A percentile compares a stretch with the other conserved stretches of the same genome.
phyloP scores from a whole-genome alignment of 2,113 vertebrate species.

The Actenoides hombroni region DNA sequence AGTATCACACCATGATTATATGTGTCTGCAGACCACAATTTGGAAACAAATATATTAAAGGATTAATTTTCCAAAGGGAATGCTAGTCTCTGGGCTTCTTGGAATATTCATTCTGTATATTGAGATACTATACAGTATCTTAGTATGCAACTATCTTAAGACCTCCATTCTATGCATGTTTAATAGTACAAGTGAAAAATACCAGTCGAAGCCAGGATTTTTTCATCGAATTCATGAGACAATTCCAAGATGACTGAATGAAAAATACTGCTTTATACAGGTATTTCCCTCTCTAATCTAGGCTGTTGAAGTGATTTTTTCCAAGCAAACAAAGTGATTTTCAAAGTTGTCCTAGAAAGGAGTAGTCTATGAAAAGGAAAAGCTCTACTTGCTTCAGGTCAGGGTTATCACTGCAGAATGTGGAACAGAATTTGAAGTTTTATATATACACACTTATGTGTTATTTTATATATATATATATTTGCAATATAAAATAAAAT shows the following conservation, averaged over 20 bases:
- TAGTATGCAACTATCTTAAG: background rate
- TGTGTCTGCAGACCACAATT: slow-evolving; percentile 3
- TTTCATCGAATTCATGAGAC: background rate
- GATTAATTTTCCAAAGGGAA: slow-evolving; percentile 15
- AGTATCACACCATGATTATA: slow-evolving; percentile 9
- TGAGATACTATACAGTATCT: background rate
- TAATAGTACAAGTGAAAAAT: background rate
- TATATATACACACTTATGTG: background rate
- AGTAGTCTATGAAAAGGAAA: background rate
- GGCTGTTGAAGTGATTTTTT: background rate
- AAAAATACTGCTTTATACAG: background rate
- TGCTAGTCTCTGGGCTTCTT: background rate
- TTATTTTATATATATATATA: background rate
- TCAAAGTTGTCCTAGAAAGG: background rate
- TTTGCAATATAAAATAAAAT: background rate
- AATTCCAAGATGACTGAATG: background rate
- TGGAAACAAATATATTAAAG: slow-evolving; percentile 26
- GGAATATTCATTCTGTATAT: background rate
- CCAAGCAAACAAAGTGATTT: background rate
- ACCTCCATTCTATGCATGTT: background rate
- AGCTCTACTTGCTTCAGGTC: background rate
- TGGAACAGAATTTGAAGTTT: background rate
- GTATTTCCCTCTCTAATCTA: background rate
- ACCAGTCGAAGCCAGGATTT: background rate
- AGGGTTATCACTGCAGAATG: background rate